These are phyloP conservation scores for Zoanthus gigantus DNA, from an alignment of 92 coral and sea anemone genomes.

Conservation along the genomic window DNA sequence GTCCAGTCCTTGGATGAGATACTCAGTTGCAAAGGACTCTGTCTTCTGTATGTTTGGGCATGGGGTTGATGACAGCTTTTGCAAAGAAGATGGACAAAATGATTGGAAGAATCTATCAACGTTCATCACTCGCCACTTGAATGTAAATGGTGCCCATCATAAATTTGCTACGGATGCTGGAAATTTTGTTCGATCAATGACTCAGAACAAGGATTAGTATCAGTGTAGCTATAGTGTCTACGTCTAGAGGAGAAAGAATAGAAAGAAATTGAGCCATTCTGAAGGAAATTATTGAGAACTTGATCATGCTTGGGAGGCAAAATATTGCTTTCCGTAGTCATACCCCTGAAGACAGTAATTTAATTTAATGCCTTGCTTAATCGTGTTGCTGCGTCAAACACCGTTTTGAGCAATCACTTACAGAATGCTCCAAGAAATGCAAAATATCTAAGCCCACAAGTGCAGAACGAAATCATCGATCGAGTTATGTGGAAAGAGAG, in stretches of 20 bases:
- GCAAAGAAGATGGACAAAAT: too few relatives aligned
- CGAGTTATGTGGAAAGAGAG: conserved; percentile 24
- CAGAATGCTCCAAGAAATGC: conserved; percentile 34
- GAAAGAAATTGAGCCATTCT: conserved; percentile 32
- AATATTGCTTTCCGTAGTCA: conserved; percentile 33
- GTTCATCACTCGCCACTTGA: conserved; percentile 36
- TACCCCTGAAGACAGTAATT: conserved; percentile 37
- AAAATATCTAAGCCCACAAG: conserved; percentile 27
- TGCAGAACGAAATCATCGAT: neutral
- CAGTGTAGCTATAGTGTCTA: conserved; percentile 23
- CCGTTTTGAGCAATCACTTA: conserved; percentile 15
- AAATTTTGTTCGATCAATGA: conserved; percentile 29
- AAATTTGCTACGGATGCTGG: conserved; percentile 37
- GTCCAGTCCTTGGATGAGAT: conserved; percentile 38
- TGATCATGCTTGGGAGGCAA: neutral
- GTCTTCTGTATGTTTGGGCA: conserved; percentile 20
- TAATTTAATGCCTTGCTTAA: conserved; percentile 3
- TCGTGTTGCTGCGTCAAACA: conserved; percentile 36
- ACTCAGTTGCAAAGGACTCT: neutral
- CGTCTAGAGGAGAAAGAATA: conserved; percentile 12
- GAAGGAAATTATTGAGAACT: conserved; percentile 36
- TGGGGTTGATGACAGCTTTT: conserved; percentile 6
- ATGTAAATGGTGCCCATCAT: neutral
- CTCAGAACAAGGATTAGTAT: conserved; percentile 17
- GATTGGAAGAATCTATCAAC: conserved; percentile 8